Evolutionary conservation across 2,797 vertebrate genomes (phyloP).

Genomic region (Thaleichthys pacificus): DNA sequence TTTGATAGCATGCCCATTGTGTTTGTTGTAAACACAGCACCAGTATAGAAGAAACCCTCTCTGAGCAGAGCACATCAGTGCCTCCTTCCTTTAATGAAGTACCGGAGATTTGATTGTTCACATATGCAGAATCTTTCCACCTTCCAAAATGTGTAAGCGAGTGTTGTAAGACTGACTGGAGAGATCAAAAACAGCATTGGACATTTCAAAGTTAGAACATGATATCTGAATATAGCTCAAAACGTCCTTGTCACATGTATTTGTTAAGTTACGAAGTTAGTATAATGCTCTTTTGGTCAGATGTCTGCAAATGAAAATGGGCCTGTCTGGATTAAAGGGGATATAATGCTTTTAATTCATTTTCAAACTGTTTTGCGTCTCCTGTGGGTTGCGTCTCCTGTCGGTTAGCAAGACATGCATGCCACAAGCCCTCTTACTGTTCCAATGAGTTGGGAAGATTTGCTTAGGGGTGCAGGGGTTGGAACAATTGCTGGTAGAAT

Average conservation of each 20-base stretch:
- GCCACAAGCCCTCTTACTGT: too few species aligned
- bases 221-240: constrained; percentile 24
- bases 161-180: constrained; percentile 28
- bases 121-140: constrained; percentile 28
- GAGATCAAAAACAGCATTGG: background rate
- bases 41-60: constrained; percentile 56
- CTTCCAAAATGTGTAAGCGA: constrained; percentile 40
- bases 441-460: too few species aligned
- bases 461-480: too few species aligned
- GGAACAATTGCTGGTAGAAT: background rate
- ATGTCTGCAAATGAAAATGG: background rate
- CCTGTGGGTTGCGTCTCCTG: too few species aligned
- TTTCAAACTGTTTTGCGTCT: too few species aligned
- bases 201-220: constrained; percentile 7
- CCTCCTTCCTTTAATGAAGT: constrained; percentile 64
- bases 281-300: background rate
- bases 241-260: background rate
- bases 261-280: background rate
- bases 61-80: constrained; percentile 56
- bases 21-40: constrained; percentile 49
- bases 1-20: constrained; percentile 39
- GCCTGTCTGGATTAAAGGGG: too few species aligned
- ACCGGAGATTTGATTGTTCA: constrained; percentile 59
- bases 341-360: too few species aligned
- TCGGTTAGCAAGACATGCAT: too few species aligned